A percentile compares a stretch with the other conserved stretches of the same genome.
Conservation (phyloP, 2,113 vertebrate species). For the Baryphthengus martii region DNA sequence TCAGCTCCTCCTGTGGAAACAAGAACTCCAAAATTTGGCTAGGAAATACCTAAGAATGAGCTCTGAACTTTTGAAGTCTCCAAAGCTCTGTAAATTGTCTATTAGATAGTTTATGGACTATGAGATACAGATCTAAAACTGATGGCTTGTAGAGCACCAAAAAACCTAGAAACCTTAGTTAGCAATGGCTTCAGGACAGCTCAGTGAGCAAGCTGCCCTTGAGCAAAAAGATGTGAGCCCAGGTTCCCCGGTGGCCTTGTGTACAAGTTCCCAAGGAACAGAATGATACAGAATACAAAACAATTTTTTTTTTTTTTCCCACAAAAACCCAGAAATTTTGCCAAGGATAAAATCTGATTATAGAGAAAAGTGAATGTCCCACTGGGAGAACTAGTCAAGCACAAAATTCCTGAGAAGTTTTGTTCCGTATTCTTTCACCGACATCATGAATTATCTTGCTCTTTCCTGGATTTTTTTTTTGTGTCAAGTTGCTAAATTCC, state of each 20-base stretch:
- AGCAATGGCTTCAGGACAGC: neutral
- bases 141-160: neutral
- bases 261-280: neutral
- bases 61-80: conserved; percentile 36
- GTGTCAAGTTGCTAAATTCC: neutral
- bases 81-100: conserved; percentile 20
- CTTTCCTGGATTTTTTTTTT: neutral
- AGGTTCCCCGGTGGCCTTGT: neutral
- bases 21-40: neutral
- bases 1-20: conserved; percentile 3
- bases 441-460: neutral
- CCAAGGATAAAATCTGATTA: conserved; percentile 37
- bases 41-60: conserved; percentile 6
- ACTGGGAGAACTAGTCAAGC: neutral
- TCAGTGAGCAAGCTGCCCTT: neutral
- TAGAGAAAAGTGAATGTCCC: neutral
- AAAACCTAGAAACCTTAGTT: neutral
- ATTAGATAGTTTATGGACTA: neutral
- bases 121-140: conserved; percentile 4
- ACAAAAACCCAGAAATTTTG: conserved; percentile 1
- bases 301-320: neutral
- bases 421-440: neutral
- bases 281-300: neutral
- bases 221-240: neutral
- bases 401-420: neutral